These are phyloP conservation scores for Cebus imitator DNA, from an alignment of 2,113 vertebrate species.

Conservation along the genomic window DNA sequence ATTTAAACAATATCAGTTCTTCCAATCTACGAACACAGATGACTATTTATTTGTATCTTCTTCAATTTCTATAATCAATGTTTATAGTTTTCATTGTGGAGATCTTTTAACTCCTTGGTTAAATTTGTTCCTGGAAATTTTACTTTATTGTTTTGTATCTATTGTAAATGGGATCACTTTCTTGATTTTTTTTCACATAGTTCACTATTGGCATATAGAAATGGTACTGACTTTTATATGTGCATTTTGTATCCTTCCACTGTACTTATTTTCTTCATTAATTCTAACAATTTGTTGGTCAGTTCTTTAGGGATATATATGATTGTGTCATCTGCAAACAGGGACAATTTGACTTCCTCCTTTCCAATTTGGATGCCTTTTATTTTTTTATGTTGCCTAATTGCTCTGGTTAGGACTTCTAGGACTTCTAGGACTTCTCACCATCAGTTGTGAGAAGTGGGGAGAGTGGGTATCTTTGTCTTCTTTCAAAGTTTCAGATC, in stretches of 20 bases:
- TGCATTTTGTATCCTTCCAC: background rate
- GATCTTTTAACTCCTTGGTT: background rate
- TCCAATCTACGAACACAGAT: background rate
- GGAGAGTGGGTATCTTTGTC: background rate
- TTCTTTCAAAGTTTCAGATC: background rate
- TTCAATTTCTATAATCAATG: background rate
- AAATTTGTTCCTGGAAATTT: background rate
- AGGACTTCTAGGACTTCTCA: background rate
- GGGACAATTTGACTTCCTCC: background rate
- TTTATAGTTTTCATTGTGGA: background rate
- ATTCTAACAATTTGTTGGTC: background rate
- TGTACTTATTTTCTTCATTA: background rate
- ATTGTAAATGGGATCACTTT: background rate
- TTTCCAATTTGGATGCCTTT: background rate
- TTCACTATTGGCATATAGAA: background rate
- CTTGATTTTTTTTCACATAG: background rate
- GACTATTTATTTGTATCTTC: background rate
- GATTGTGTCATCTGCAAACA: background rate
- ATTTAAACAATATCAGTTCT: background rate
- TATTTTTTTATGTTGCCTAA: background rate
- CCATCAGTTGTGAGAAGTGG: background rate
- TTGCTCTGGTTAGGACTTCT: background rate
- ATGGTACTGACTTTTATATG: background rate
- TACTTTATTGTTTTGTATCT: background rate
- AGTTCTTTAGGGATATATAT: background rate